Base-by-base conservation (phyloP, 2,113 vertebrate species). In the Pomatostomus ruficeps region DNA sequence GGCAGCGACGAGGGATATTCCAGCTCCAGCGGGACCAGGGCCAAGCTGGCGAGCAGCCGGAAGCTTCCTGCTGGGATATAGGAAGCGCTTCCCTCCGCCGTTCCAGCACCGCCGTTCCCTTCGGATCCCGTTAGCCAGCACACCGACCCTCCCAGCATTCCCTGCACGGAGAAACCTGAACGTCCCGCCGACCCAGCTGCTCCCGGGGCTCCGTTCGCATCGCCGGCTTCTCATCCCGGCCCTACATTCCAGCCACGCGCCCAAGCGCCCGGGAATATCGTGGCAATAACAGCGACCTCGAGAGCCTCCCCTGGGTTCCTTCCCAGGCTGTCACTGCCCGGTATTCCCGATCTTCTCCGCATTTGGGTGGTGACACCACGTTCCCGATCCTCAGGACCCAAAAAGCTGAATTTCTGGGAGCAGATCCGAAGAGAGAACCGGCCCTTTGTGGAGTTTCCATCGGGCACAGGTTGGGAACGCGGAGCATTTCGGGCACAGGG, bases 1-100 rank as follows among this genome's bases (percentile, higher is more conserved):
- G 99, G 98, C 92, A 99, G 99, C 2, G 99, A 99, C 1, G 99
- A 99, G 95, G 99, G 99, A 63, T 99, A 99, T 71, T 98, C 98
- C 97, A 99, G 99, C 76, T 97, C 98, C 31, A 97, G 99, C 90
- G 91, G 98, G 91, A 98, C 96, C 96, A 98, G 97, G 82, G 97
- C 98, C 86, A 98, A 97, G 97, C 95, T 96, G 92, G 97, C 98
- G 97, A 97, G 98, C 98, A 85, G 72, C 91, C 97, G 94, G 90
- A 98, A 98, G 96, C 85, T 97, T 72, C 95, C 98, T 65, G 96
- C 96, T 14, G 96, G 98, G 68, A 97, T 99, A 67, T 99, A 98
- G 98, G 98, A 83, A 93, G 94, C 84, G 2, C 33, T 16, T 79
- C 88, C 74, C 23, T 4, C 42, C 3, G 48, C 85, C 28, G 75